Conservation (phyloP, 1,140 invertebrate species). For the Drosophila albomicans region DNA sequence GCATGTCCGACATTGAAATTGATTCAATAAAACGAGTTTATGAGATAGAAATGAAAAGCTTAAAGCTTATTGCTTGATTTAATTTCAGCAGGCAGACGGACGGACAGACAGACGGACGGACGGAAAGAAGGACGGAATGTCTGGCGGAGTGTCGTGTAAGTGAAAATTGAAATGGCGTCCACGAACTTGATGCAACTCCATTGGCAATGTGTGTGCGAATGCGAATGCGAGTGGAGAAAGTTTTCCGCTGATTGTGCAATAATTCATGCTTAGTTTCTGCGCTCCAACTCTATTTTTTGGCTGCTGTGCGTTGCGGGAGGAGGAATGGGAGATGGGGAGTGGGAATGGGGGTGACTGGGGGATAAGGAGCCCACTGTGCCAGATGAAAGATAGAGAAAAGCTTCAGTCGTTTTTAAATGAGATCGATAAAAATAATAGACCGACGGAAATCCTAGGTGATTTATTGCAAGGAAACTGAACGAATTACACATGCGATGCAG, state of each 20-base stretch:
- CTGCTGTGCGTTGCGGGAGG: background rate
- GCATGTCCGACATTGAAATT: constrained; percentile 11
- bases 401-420: constrained; percentile 66
- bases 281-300: constrained; percentile 42
- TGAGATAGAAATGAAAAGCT: constrained; percentile 16
- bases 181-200: constrained; percentile 40
- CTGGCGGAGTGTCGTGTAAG: constrained; percentile 18
- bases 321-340: too few relatives aligned
- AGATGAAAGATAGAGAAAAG: constrained; percentile 63
- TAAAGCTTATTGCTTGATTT: constrained; percentile 19
- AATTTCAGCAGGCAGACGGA: background rate
- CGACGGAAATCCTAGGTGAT: constrained; percentile 64
- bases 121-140: background rate
- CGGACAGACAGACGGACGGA: background rate
- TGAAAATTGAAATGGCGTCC: constrained; percentile 58
- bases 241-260: constrained; percentile 72
- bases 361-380: constrained; percentile 26
- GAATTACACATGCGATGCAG: constrained; percentile 54
- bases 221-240: constrained; percentile 50
- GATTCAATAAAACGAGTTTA: constrained; percentile 15
- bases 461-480: constrained; percentile 60
- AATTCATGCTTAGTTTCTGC: constrained; percentile 70
- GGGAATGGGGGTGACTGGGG: background rate
- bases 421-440: constrained; percentile 70
- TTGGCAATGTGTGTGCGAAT: constrained; percentile 9